Percentiles rank a stretch among this genome's conserved stretches.
Evolutionary conservation across 2,113 vertebrate genomes (phyloP).

Genomic region (Willisornis vidua): DNA sequence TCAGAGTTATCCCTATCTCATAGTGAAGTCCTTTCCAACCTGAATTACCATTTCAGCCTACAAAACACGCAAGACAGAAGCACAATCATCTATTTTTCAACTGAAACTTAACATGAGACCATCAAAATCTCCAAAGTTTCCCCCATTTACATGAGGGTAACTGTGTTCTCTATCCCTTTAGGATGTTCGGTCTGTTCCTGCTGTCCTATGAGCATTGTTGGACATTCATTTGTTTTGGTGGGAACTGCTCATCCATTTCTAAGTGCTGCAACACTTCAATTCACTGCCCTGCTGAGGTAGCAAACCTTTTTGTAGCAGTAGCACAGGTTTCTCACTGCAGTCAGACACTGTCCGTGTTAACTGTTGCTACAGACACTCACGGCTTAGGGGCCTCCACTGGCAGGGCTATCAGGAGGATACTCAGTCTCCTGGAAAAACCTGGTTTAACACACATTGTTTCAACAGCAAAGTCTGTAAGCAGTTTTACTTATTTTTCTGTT

Average conservation of each 20-base stretch:
- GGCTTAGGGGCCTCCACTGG: not conserved
- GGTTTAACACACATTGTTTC: not conserved
- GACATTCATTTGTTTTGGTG: not conserved
- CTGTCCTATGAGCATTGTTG: not conserved
- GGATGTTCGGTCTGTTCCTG: not conserved
- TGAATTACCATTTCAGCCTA: not conserved
- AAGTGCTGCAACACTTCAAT: not conserved
- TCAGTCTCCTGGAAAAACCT: not conserved
- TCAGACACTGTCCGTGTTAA: not conserved
- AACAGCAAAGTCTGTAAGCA: not conserved
- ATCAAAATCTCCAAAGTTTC: not conserved
- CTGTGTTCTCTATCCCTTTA: not conserved
- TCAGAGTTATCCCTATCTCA: not conserved
- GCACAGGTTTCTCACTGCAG: not conserved
- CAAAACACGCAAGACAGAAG: not conserved
- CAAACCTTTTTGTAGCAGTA: not conserved
- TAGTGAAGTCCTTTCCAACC: not conserved
- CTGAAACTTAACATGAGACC: accelerated
- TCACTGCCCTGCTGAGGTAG: conserved; percentile 5
- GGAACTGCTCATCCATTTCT: not conserved
- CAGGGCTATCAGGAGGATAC: not conserved
- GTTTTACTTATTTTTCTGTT: not conserved
- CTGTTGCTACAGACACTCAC: not conserved
- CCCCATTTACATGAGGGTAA: not conserved
- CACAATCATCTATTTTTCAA: not conserved